Base-by-base conservation (phyloP, 2,797 vertebrate genomes). In the Cygnus olor region DNA sequence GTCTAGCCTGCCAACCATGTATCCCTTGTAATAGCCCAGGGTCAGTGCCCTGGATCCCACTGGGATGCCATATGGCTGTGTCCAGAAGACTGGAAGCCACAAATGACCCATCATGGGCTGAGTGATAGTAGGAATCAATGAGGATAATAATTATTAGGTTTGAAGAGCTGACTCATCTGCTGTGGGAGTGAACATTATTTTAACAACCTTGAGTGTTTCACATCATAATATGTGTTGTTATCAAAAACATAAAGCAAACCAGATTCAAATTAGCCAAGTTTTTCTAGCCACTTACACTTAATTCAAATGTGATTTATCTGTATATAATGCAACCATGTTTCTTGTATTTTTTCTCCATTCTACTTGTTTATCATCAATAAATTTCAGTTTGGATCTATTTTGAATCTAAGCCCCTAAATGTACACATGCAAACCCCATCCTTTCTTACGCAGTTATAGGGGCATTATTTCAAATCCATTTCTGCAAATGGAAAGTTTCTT, bases 1-100 rank as follows among this genome's bases (percentile, higher is more conserved):
- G 70, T 89, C 81, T 80, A 92, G 70, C 9, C 2, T 90, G 79
- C 65, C 77, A 88, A 78, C 93, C 88, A 76, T 61, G 70, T 93
- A 82, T 94, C 49, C 92, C 79, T 96, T 94, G 88, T 93, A 96
- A 93, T 30, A 95, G 89, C 83, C 69, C 58, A 38, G 51, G 73
- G 93, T 93, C 87, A 92, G 65, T 81, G 77, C 70, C 53, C 74
- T 84, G 47, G 15, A 42, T 91, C 80, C 65, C 95, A 77, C 81
- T 91, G 94, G 85, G 85, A 91, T 93, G 76, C 78, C 80, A 89
- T 73, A 92, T 82, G 79, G 32, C 79, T 86, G 60, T 83, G 64
- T 95, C 94, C 88, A 92, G 72, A 89, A 94, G 65, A 94, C 72
- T 77, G 51, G 65, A 91, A 96, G 94, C 89, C 96, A 84, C 86